Conservation (phyloP, 23 tunicate species). For the Phallusia fumigata region DNA sequence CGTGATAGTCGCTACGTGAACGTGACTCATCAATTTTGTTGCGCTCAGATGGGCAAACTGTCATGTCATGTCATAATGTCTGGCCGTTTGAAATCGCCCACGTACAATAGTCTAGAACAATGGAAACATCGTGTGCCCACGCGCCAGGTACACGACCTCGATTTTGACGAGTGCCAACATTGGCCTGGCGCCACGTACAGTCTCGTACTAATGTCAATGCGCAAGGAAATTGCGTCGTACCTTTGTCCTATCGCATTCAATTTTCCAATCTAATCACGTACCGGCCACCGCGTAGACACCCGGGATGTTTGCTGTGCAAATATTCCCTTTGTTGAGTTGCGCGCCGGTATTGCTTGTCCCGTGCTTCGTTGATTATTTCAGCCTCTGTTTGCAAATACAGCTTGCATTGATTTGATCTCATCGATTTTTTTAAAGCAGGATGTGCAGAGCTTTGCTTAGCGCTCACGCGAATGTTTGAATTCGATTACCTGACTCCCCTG, state of each 20-base stretch:
- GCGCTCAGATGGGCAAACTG: background rate
- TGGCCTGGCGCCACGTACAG: background rate
- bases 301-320: constrained; percentile 4
- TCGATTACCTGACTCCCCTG: background rate
- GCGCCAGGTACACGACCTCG: too few relatives aligned
- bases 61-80: background rate
- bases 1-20: background rate
- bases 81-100: background rate
- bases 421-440: background rate
- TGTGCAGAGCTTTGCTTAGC: background rate
- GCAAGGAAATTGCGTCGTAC: background rate
- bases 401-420: background rate
- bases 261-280: background rate
- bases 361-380: background rate
- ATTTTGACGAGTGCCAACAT: background rate
- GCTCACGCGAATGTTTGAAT: background rate
- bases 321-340: background rate
- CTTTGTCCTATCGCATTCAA: background rate
- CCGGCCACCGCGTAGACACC: background rate
- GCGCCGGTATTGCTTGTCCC: background rate
- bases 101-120: background rate
- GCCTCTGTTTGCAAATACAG: background rate
- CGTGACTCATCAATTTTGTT: constrained; percentile 4
- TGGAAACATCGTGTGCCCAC: background rate
- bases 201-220: too few relatives aligned